phyloP scores from a whole-genome alignment of 1,140 invertebrate genomes.

The Heterodera schachtii region DNA sequence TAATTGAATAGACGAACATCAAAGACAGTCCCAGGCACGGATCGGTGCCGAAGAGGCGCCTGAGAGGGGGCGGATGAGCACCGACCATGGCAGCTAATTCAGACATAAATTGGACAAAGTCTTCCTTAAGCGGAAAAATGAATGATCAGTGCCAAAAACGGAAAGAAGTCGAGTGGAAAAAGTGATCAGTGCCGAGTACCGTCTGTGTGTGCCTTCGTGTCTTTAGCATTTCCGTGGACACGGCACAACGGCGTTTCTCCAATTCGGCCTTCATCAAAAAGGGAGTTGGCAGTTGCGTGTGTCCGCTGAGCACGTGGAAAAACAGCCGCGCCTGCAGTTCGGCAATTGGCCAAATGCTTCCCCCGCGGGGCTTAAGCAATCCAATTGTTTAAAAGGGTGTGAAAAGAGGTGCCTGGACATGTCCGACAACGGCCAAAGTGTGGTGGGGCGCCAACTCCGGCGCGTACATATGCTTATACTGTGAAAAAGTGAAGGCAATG shows the following conservation, averaged over 20 bases:
- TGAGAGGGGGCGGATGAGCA: slow-evolving; percentile 7
- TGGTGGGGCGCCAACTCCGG: slow-evolving; percentile 35
- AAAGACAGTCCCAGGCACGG: slow-evolving; percentile 1
- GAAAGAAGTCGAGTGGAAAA: not conserved
- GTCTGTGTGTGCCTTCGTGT: slow-evolving; percentile 43
- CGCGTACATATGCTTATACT: slow-evolving; percentile 40
- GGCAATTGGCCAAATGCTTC: slow-evolving; percentile 40
- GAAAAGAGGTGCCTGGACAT: slow-evolving; percentile 29
- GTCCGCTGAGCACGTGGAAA: slow-evolving; percentile 38
- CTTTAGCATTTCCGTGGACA: slow-evolving; percentile 39
- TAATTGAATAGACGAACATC: not conserved
- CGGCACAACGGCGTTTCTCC: slow-evolving; percentile 35
- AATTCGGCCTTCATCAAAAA: slow-evolving; percentile 42
- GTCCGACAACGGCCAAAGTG: slow-evolving; percentile 42
- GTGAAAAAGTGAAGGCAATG: too few relatives aligned
- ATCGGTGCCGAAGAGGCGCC: slow-evolving; percentile 18
- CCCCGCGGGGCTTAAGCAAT: slow-evolving; percentile 27
- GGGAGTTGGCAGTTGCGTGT: slow-evolving; percentile 33
- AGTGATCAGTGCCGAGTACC: not conserved
- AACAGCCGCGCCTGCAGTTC: slow-evolving; percentile 45
- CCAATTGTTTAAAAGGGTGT: not conserved
- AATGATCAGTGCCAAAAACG: not conserved
- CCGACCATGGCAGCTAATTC: slow-evolving; percentile 21
- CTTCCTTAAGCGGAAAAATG: slow-evolving; percentile 14
- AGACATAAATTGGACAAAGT: slow-evolving; percentile 23